Percentiles rank a stretch among this genome's conserved stretches.
Conservation (phyloP, 2,113 vertebrate genomes). For the Pomatorhinus ruficollis region DNA sequence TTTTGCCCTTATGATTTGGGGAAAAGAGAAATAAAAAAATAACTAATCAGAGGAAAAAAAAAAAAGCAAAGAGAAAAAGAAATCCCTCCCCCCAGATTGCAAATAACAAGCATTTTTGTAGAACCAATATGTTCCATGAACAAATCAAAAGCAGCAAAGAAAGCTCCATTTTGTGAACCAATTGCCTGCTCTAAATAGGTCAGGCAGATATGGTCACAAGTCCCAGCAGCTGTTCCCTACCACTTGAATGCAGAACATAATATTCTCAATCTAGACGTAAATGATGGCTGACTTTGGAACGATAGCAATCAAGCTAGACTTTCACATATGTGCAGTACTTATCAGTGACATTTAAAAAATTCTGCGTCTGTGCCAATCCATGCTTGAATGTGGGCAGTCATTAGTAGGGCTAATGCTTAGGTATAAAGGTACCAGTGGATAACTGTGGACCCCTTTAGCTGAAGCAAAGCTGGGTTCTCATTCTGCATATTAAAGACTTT, state of each 20-base stretch:
- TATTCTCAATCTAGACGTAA: background rate
- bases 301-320: background rate
- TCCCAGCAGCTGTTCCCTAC: background rate
- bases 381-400: background rate
- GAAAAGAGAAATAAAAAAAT: background rate
- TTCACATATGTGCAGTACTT: background rate
- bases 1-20: background rate
- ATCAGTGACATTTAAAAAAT: background rate
- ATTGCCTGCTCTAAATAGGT: background rate
- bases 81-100: rapidly evolving
- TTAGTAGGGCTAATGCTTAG: background rate
- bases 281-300: background rate
- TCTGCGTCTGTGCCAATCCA: background rate
- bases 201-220: background rate
- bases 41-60: background rate
- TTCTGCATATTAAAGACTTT: background rate
- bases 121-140: background rate
- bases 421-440: background rate
- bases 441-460: background rate
- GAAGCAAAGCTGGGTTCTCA: background rate
- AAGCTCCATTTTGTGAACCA: background rate
- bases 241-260: background rate
- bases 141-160: background rate
- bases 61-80: background rate
- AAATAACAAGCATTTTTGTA: background rate